Base-by-base conservation (phyloP, 2,113 vertebrate genomes). In the Caranx ignobilis region DNA sequence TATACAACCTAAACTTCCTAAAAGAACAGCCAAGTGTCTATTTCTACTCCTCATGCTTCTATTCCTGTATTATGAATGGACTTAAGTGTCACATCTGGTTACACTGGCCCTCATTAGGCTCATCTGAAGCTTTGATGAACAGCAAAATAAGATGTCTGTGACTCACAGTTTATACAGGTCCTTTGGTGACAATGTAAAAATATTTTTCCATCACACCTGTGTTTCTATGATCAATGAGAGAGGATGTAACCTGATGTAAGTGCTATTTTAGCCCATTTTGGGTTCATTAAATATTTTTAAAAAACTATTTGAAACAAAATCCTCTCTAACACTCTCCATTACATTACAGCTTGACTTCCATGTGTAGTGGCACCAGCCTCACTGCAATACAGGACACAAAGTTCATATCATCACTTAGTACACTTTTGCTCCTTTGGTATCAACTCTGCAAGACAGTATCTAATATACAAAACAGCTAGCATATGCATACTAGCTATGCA, bases 161-260 rank as follows among this genome's bases (percentile, higher is more conserved):
- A 50, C 6, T 50, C 48, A 18, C 12, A 32, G 21, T 9, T 32
- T 26, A 8, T 21, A 48, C 11, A 35, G 15, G 56, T 77, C 34
- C 61, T 60, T 39, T 59, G 32, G 70, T 61, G 13, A 54, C 45
- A 63, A 74, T n/a, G 48, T 7, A 41, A 18, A 77, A 52, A 32
- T 31, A 45, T 32, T 26, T 43, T 54, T 9, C 48, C 48, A 50
- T 50, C 18, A 50, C 9, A 3, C 18, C 50, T 11, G 2, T 52
- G 48, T 19, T 52, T n/a, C 19, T 9, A 11, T 52, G 21, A 52
- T 48, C 16, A 48, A 48, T 48, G 47, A 48, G 5, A 47, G 16
- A 48, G 47, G 47, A 15, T 48, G 13, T 52, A 52, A 52, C 18
- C 50, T 11, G 21, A 8, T 52, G 9, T 3, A 52, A 3, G 10